These are phyloP conservation scores for Anastatus disparis DNA, from an alignment of 1,140 invertebrate species.

Conservation along the genomic window DNA sequence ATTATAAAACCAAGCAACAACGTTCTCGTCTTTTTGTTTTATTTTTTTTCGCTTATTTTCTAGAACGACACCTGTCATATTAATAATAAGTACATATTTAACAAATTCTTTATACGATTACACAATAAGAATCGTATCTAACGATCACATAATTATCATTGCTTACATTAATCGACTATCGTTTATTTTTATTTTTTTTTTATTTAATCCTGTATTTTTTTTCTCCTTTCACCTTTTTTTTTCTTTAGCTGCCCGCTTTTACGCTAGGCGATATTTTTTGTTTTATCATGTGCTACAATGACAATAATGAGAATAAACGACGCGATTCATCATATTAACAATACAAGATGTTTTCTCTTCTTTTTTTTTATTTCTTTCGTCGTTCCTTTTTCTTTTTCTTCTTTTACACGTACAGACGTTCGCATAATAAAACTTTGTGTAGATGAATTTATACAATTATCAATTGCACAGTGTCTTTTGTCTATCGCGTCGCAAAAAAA, in stretches of 20 bases:
- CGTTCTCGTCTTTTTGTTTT: too few relatives aligned
- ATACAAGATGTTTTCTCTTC: too few relatives aligned
- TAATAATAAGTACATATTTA: slow-evolving; percentile 58
- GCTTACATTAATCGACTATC: slow-evolving; percentile 49
- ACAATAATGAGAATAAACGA: slow-evolving; percentile 14
- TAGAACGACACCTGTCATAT: slow-evolving; percentile 45
- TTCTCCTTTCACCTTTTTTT: background rate
- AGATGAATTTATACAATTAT: too few relatives aligned
- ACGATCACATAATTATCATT: slow-evolving; percentile 53
- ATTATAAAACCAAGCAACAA: slow-evolving; percentile 69
- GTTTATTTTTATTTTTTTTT: slow-evolving; percentile 20
- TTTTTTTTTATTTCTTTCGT: too few relatives aligned
- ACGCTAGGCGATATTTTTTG: too few relatives aligned
- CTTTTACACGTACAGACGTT: too few relatives aligned
- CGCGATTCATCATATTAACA: too few relatives aligned
- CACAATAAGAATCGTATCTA: slow-evolving; percentile 54
- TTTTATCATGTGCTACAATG: slow-evolving; percentile 13
- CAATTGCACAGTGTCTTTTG: too few relatives aligned
- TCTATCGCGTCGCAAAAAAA: too few relatives aligned
- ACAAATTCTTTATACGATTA: slow-evolving; percentile 52
- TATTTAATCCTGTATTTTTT: background rate
- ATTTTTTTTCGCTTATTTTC: slow-evolving; percentile 37
- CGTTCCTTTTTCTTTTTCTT: too few relatives aligned
- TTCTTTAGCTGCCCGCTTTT: background rate
- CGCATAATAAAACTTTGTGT: too few relatives aligned